Base-by-base conservation (phyloP, 2,797 vertebrate species). In the Sebastes cheni region DNA sequence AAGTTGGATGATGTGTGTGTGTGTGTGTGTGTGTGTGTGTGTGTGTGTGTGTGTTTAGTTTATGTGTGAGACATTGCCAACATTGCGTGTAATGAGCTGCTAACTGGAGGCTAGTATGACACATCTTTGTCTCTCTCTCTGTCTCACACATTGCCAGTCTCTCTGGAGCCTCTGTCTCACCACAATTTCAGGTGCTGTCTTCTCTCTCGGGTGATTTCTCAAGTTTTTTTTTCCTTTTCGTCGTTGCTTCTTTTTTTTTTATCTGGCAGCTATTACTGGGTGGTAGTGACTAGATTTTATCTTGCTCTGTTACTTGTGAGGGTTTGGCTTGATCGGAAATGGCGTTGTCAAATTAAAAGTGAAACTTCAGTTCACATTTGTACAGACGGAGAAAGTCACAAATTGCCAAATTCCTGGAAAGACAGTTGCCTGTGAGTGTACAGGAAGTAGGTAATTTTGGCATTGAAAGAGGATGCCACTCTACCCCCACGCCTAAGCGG, bases 391-490 rank as follows among this genome's bases (percentile, higher is more conserved):
- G 16, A 73, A 27, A 59, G 22, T 58, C 34, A 78, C 65, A 82
- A 67, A 70, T 27, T 56, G 46, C 2, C 16, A 50, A 66, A 86
- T 91, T 93, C 92, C 73, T 92, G 85, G 82, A 93, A 89, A 85
- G 86, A 60, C 59, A 34, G 73, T 83, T 81, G 81, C 67, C 30
- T 65, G 66, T 34, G 42, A 73, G 65, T 79, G 67, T 86, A 25
- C 36, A 91, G 91, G 87, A 94, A 94, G 86, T 88, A 88, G 91
- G 90, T 92, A 90, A 89, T 81, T 86, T 66, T 72, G 73, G 72
- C 70, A 55, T 65, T 60, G 62, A 78, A 72, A 71, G 79, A 88
- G 83, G 72, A 84, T 78, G 32, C 50, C 56, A 25, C 34, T 34
- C 55, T 72, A 29, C 56, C 34, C 2, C 20, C 29, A 18, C 76